Conservation (phyloP, 2,888 invertebrate genomes). For the Sesia apiformis region DNA sequence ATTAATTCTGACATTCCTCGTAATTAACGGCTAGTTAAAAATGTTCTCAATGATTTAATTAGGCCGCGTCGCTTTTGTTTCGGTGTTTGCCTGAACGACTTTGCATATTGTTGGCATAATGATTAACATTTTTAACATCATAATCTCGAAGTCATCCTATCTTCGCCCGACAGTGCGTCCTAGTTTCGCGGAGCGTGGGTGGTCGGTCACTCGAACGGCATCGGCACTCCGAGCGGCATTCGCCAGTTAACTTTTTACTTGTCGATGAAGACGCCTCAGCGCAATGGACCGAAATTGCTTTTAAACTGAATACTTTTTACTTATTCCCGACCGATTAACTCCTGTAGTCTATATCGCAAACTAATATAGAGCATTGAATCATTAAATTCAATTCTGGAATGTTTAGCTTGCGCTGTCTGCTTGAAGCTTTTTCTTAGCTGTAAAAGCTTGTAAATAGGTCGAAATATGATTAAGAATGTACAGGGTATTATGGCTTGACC, state of each 20-base stretch:
- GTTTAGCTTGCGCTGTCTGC: background rate
- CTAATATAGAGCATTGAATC: constrained; percentile 27
- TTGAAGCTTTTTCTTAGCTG: background rate
- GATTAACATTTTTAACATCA: background rate
- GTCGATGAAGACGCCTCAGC: constrained; percentile 13
- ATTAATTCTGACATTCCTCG: constrained; percentile 3
- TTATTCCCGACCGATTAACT: constrained; percentile 22
- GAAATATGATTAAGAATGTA: constrained; percentile 5
- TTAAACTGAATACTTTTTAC: constrained; percentile 26
- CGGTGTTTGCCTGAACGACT: background rate
- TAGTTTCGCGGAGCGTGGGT: constrained; percentile 27
- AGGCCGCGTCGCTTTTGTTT: background rate
- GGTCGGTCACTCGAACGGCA: constrained; percentile 16
- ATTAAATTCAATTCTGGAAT: constrained; percentile 16
- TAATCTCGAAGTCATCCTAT: background rate
- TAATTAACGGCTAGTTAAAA: constrained; percentile 2
- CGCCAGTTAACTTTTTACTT: constrained; percentile 25
- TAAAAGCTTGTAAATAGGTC: constrained; percentile 1
- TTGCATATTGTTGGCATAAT: background rate
- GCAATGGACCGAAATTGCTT: constrained; percentile 18
- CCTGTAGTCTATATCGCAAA: constrained; percentile 18
- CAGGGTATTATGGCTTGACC: constrained; percentile 4
- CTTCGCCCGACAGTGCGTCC: constrained; percentile 9
- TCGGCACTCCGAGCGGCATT: constrained; percentile 14
- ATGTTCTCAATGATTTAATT: background rate